Conservation (phyloP, 2,113 vertebrate genomes). For the Phalacrocorax pelagicus region DNA sequence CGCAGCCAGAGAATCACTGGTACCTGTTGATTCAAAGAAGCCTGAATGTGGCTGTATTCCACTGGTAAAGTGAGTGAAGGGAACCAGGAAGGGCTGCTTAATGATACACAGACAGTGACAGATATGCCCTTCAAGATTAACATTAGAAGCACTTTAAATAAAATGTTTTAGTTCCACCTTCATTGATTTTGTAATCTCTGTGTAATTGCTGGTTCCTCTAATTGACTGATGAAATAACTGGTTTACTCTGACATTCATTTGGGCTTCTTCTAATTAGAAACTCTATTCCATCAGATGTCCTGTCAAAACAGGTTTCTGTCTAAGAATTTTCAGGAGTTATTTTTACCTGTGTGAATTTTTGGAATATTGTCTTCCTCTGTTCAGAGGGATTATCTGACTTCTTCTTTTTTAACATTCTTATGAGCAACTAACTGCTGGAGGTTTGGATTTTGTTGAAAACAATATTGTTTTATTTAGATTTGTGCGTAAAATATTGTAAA, state of each 20-base stretch:
- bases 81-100: background rate
- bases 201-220: slow-evolving; percentile 3
- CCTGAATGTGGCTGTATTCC: fast-evolving
- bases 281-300: background rate
- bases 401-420: background rate
- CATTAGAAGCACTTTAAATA: slow-evolving; percentile 7
- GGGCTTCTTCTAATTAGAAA: slow-evolving; percentile 22
- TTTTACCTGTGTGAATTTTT: background rate
- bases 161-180: background rate
- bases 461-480: background rate
- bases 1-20: background rate
- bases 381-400: background rate
- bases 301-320: background rate
- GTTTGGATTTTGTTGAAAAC: background rate
- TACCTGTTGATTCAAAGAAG: background rate
- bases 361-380: background rate
- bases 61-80: fast-evolving
- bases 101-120: background rate
- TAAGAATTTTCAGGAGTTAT: background rate
- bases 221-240: slow-evolving; percentile 55
- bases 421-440: background rate
- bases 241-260: background rate
- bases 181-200: slow-evolving; percentile 28
- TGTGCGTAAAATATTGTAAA: background rate
- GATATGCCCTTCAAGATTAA: slow-evolving; percentile 18